A percentile compares a stretch with the other conserved stretches of the same genome.
Evolutionary conservation across 2,888 invertebrate genomes (phyloP).

Genomic region (Lithophane socia): DNA sequence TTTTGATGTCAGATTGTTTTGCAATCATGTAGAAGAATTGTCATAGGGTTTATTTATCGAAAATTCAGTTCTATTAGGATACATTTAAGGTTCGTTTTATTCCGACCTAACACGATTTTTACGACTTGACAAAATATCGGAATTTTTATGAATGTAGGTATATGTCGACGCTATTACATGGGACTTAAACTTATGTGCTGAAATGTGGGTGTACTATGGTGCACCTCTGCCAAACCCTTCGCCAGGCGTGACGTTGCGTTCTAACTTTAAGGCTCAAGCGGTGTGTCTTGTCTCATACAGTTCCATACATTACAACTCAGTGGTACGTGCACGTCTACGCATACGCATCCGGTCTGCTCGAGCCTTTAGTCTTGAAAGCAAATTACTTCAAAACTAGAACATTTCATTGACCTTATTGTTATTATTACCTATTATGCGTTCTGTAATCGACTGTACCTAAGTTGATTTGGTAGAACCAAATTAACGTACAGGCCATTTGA

Average conservation of each 20-base stretch:
- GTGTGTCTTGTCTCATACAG: no score
- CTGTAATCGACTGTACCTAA: no score
- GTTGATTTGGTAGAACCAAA: not conserved
- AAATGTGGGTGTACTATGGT: no score
- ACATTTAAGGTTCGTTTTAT: not conserved
- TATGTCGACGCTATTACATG: no score
- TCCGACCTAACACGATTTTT: not conserved
- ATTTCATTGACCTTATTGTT: slow-evolving; percentile 6
- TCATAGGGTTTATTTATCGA: slow-evolving; percentile 3
- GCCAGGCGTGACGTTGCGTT: no score
- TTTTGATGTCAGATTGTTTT: slow-evolving; percentile 27
- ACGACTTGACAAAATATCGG: not conserved
- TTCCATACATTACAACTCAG: no score
- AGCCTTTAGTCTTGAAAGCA: not conserved
- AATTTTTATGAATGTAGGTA: no score
- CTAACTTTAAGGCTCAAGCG: not conserved
- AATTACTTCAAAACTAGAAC: not conserved
- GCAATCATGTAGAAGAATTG: slow-evolving; percentile 14
- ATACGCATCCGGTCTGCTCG: no score
- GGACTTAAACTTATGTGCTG: no score
- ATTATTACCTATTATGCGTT: not conserved
- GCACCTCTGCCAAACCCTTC: no score
- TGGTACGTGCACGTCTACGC: no score
- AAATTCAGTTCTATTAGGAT: not conserved
- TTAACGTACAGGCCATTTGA: not conserved